Conservation (phyloP, 37 sponge, comb jelly and placozoan genomes). For the Agelas oroides region DNA sequence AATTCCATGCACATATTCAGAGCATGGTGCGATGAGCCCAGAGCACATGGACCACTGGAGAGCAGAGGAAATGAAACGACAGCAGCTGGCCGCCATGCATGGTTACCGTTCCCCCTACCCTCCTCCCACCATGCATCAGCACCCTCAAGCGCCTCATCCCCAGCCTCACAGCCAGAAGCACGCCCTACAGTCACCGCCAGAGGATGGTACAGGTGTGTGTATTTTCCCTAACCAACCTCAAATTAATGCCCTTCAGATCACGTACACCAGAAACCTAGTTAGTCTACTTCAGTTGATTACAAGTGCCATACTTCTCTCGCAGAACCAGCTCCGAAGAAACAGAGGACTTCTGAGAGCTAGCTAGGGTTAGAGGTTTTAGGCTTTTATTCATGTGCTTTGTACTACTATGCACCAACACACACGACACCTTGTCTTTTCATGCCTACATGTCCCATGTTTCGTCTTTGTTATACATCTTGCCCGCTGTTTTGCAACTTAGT, state of each 20-base stretch:
- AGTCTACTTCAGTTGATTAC: too few species aligned
- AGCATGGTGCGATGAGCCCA: neutral
- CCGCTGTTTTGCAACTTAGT: too few species aligned
- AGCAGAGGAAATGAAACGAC: constrained; percentile 8
- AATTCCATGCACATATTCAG: neutral
- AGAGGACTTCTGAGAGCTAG: neutral
- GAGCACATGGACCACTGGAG: neutral
- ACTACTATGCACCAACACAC: neutral
- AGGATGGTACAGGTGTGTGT: neutral
- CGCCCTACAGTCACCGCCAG: neutral
- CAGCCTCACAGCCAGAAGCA: neutral
- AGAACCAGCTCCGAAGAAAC: neutral
- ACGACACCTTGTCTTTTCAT: neutral
- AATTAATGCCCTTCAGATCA: too few species aligned
- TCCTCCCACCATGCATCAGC: neutral
- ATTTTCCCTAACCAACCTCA: too few species aligned
- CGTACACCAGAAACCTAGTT: too few species aligned
- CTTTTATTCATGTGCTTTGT: neutral
- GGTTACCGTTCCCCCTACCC: constrained; percentile 5
- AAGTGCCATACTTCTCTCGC: neutral
- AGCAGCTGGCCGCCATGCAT: neutral
- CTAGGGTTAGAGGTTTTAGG: neutral
- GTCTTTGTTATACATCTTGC: too few species aligned
- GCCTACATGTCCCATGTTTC: too few species aligned
- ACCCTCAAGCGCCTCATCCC: neutral